Evolutionary conservation across 2,797 vertebrate species (phyloP).

Genomic region (Sorex maritimensis): DNA sequence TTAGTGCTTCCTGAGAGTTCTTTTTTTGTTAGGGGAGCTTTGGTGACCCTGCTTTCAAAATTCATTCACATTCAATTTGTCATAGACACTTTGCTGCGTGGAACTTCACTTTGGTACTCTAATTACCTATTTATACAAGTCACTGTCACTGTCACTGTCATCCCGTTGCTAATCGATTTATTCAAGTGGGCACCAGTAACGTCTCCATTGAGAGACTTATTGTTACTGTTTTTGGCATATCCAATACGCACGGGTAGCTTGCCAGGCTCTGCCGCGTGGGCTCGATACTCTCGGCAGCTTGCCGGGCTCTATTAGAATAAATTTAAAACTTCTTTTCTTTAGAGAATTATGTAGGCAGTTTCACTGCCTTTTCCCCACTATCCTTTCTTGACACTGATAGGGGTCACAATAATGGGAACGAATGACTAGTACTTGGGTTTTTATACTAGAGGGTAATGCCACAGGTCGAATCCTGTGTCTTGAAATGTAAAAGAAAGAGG

Average conservation of each 20-base stretch:
- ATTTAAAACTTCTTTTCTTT: not conserved
- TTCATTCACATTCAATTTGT: conserved; percentile 3
- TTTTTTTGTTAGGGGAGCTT: not conserved
- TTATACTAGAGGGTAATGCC: not conserved
- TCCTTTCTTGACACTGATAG: not conserved
- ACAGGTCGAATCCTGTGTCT: conserved; percentile 7
- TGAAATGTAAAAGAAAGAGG: not conserved
- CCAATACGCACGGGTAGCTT: too few species aligned
- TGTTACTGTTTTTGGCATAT: too few species aligned
- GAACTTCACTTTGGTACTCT: not conserved
- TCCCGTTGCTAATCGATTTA: too few species aligned
- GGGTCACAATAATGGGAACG: not conserved
- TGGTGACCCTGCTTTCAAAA: conserved; percentile 5
- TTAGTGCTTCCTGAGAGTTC: not conserved
- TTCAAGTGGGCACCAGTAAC: too few species aligned
- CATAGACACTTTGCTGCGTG: not conserved
- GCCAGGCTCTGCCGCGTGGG: too few species aligned
- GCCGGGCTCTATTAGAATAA: not conserved
- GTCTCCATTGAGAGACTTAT: too few species aligned
- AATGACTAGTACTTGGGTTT: not conserved
- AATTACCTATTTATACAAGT: not conserved
- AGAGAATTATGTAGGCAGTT: not conserved
- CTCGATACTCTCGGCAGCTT: too few species aligned
- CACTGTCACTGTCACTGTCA: too few species aligned
- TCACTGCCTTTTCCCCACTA: not conserved